Conservation (phyloP, 2,888 invertebrate species). For the Acleris emargana region DNA sequence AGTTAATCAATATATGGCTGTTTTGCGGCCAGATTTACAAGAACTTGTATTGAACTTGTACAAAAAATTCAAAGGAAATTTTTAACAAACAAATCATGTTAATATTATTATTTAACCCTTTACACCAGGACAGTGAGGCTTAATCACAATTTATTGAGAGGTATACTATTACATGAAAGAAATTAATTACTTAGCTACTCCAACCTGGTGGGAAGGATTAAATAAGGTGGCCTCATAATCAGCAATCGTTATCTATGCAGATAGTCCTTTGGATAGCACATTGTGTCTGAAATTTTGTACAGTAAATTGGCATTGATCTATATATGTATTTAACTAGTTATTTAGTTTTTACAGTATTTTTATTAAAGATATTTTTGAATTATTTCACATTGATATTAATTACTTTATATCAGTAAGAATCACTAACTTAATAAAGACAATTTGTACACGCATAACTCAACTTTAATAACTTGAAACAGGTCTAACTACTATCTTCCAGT, state of each 20-base stretch:
- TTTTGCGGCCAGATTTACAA: too few relatives aligned
- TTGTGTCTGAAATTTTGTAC: conserved; percentile 13
- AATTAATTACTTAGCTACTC: too few relatives aligned
- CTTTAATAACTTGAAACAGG: conserved; percentile 23
- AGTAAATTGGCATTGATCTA: not conserved
- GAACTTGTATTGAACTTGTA: too few relatives aligned
- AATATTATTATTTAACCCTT: too few relatives aligned
- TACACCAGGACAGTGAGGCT: too few relatives aligned
- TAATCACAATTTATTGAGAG: too few relatives aligned
- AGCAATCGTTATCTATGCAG: not conserved
- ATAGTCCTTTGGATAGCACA: not conserved
- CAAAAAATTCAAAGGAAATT: too few relatives aligned
- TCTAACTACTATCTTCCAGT: conserved; percentile 64
- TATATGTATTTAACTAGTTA: conserved; percentile 13
- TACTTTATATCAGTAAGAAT: not conserved
- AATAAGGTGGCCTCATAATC: not conserved
- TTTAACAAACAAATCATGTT: not conserved
- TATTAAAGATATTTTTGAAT: conserved; percentile 25
- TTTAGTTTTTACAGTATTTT: conserved; percentile 29
- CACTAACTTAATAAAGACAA: conserved; percentile 1
- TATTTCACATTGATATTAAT: not conserved
- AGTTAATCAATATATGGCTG: too few relatives aligned
- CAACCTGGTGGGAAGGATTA: too few relatives aligned
- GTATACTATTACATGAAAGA: too few relatives aligned
- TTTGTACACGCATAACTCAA: not conserved